phyloP scores from a whole-genome alignment of 2,113 vertebrate genomes.

The Gambusia holbrooki region DNA sequence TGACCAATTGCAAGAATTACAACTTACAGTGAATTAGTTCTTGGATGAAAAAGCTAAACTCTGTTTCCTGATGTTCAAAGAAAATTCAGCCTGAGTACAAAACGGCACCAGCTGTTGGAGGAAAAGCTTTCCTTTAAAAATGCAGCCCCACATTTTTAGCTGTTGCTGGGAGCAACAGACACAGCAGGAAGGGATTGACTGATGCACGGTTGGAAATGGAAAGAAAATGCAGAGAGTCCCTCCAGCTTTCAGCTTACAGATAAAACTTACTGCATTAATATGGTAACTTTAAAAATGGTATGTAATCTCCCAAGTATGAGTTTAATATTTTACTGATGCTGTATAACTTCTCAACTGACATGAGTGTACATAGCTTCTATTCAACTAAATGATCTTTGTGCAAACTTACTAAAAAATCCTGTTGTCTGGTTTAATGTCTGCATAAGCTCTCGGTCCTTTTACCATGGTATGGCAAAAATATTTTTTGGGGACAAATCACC shows the following conservation, averaged over 20 bases:
- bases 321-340: background rate
- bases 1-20: background rate
- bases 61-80: background rate
- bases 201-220: background rate
- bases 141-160: background rate
- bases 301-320: background rate
- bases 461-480: no score
- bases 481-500: no score
- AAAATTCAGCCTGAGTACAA: background rate
- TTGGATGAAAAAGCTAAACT: background rate
- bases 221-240: background rate
- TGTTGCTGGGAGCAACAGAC: slow-evolving; percentile 1
- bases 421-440: no score
- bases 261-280: background rate
- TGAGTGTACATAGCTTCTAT: background rate
- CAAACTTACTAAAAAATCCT: background rate
- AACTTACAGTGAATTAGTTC: background rate
- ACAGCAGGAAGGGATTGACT: background rate
- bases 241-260: background rate
- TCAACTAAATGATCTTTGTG: background rate
- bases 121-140: background rate
- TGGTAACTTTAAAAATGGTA: background rate
- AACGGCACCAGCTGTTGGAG: background rate
- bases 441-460: no score
- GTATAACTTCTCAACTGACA: background rate